Conservation (phyloP, 2,797 vertebrate genomes). For the Buceros bicornis region DNA sequence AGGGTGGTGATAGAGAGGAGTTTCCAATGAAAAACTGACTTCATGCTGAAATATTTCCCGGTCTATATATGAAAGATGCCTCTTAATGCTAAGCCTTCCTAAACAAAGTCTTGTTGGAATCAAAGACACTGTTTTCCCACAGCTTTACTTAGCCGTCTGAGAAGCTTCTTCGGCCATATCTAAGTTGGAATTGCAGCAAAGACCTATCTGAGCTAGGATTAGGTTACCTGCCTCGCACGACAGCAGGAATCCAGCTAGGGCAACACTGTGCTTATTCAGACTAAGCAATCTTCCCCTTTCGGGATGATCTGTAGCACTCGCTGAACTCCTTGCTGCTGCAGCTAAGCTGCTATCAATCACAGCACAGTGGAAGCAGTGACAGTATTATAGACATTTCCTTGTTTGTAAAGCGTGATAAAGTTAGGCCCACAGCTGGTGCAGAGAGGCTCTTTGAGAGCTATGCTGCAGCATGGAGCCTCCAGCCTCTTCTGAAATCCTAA, state of each 20-base stretch:
- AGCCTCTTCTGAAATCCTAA: not conserved
- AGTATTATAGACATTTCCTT: not conserved
- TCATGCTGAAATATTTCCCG: not conserved
- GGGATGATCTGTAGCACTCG: not conserved
- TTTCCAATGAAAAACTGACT: not conserved
- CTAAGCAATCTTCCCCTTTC: not conserved
- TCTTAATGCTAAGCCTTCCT: not conserved
- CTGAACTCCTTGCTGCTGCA: not conserved
- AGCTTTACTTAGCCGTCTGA: not conserved
- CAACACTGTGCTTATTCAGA: not conserved
- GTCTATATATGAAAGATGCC: not conserved
- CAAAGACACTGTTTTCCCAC: not conserved
- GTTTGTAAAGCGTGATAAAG: not conserved
- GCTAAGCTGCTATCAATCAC: not conserved
- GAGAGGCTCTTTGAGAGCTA: not conserved
- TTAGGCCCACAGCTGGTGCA: not conserved
- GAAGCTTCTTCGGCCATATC: rapidly evolving
- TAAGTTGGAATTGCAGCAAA: not conserved
- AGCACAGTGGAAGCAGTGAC: not conserved
- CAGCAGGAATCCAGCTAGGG: not conserved
- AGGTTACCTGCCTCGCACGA: not conserved
- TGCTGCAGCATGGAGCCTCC: not conserved
- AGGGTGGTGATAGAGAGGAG: not conserved
- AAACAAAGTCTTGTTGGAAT: not conserved
- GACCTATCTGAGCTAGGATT: not conserved